Percentiles rank a stretch among this genome's conserved stretches.
Conservation (phyloP, 2,888 invertebrate species). For the Ormyrus thymus region DNA sequence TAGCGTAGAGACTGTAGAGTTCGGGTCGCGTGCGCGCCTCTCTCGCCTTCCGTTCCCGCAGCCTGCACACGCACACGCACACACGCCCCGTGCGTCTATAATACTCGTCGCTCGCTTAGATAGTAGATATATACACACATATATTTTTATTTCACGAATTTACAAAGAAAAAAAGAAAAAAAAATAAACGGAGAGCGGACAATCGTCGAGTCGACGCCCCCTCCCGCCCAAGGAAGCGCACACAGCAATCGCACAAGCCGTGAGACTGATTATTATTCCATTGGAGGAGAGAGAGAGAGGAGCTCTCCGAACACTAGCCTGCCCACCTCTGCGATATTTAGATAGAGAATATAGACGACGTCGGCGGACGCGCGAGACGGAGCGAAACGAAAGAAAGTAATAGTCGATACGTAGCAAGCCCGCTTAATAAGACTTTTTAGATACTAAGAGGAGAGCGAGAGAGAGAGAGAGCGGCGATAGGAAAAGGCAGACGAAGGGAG, state of each 20-base stretch:
- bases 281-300: no score
- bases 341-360: not conserved
- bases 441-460: conserved; percentile 6
- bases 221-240: not conserved
- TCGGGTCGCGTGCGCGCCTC: conserved; percentile 62
- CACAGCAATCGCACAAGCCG: conserved; percentile 7
- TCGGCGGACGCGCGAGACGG: not conserved
- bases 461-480: conserved; percentile 31
- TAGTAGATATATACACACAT: not conserved
- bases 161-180: no score
- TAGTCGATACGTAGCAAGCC: not conserved
- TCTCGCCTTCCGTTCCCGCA: not conserved
- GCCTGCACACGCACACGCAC: not conserved
- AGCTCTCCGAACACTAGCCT: no score
- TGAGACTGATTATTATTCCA: conserved; percentile 8
- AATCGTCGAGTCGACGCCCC: not conserved
- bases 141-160: not conserved
- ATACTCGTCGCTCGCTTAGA: no score
- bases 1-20: conserved; percentile 73
- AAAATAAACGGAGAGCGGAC: no score
- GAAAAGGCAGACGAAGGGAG: conserved; percentile 4
- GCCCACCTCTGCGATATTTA: no score
- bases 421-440: not conserved
- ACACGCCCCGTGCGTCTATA: not conserved
- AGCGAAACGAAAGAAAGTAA: conserved; percentile 30